A percentile compares a stretch with the other conserved stretches of the same genome.
Conservation (phyloP, 2,888 invertebrate species). For the Ceramica pisi region DNA sequence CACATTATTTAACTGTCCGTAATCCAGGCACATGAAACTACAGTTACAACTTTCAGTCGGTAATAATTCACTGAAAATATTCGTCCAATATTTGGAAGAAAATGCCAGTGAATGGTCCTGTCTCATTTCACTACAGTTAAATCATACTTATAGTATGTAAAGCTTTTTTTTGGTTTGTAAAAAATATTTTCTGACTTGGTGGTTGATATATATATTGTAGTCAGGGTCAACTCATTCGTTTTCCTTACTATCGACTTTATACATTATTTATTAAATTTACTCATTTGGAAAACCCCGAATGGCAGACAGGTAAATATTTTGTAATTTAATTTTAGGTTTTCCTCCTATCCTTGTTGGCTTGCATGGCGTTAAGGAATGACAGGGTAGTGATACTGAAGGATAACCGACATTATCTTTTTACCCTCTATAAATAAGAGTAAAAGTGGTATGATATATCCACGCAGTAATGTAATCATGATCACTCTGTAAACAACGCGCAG, state of each 20-base stretch:
- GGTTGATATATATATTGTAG: background rate
- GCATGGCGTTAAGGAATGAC: conserved; percentile 25
- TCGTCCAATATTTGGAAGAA: too few species aligned
- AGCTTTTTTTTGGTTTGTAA: too few species aligned
- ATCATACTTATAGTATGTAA: too few species aligned
- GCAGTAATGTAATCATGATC: conserved; percentile 41
- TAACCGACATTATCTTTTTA: conserved; percentile 39
- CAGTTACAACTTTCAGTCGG: background rate
- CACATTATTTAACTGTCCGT: background rate
- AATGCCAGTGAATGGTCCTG: too few species aligned
- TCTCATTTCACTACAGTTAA: too few species aligned
- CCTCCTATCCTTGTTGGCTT: background rate
- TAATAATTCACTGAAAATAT: too few species aligned
- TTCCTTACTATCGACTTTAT: conserved; percentile 21
- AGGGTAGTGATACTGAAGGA: conserved; percentile 5
- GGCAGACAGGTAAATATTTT: background rate
- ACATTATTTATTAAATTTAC: conserved; percentile 8
- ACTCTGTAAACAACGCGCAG: conserved; percentile 48
- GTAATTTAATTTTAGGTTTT: conserved; percentile 5
- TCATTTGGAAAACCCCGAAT: conserved; percentile 4
- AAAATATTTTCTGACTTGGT: background rate
- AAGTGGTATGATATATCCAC: conserved; percentile 38
- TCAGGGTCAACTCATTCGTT: conserved; percentile 5
- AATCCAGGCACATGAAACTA: background rate
- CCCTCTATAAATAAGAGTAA: conserved; percentile 42